These are phyloP conservation scores for Notarius quadriscutis DNA, from an alignment of 2,113 vertebrate species.

Conservation along the genomic window DNA sequence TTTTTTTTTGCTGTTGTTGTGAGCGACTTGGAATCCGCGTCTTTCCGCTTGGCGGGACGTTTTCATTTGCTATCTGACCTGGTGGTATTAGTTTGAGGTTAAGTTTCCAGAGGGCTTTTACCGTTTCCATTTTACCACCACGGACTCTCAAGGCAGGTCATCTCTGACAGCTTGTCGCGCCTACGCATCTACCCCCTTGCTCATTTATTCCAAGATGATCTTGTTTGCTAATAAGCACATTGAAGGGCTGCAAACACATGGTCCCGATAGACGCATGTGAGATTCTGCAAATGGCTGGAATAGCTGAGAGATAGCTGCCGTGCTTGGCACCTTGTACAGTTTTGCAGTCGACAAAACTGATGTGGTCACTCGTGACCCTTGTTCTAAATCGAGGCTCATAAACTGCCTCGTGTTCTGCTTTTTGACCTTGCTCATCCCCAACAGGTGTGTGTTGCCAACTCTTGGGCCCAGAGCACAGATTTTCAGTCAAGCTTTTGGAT, in stretches of 20 bases:
- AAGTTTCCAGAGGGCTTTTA: constrained; percentile 1
- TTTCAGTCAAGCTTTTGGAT: neutral
- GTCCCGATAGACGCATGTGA: constrained; percentile 45
- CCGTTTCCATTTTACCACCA: neutral
- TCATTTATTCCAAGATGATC: constrained; percentile 26
- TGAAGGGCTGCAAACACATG: constrained; percentile 46
- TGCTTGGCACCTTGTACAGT: constrained; percentile 65
- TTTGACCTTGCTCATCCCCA: constrained; percentile 38
- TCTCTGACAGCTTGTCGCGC: constrained; percentile 10
- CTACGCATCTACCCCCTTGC: constrained; percentile 27
- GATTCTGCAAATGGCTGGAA: constrained; percentile 56
- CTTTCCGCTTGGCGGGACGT: constrained; percentile 10
- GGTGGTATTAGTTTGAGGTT: constrained; percentile 5
- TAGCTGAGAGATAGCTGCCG: constrained; percentile 61
- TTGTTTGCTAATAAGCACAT: constrained; percentile 18
- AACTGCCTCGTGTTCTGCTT: constrained; percentile 24
- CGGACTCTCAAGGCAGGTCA: constrained; percentile 13
- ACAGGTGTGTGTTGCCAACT: constrained; percentile 40
- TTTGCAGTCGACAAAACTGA: constrained; percentile 65
- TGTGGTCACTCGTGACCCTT: constrained; percentile 56
- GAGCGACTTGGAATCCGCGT: constrained; percentile 3
- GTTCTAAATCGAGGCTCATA: constrained; percentile 54
- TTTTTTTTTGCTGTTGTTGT: neutral
- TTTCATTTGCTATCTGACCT: constrained; percentile 15
- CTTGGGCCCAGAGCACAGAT: neutral